Evolutionary conservation across 2,888 invertebrate genomes (phyloP).

Genomic region (Dicranocentrus wangi): DNA sequence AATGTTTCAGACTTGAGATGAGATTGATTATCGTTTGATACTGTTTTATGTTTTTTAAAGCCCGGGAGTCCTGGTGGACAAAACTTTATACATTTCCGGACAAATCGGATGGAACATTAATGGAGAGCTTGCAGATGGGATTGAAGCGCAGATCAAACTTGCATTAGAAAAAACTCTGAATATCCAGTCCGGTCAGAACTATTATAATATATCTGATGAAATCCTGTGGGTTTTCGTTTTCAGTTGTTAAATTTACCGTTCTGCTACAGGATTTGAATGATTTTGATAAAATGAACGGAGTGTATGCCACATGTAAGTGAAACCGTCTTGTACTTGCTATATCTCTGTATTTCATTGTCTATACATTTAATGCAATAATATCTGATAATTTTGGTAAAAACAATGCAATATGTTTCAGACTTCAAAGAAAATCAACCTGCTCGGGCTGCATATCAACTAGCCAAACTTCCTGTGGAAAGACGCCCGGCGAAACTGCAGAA

Average conservation of each 20-base stretch:
- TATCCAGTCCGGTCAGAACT: not conserved
- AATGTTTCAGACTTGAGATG: too few relatives aligned
- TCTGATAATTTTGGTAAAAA: too few relatives aligned
- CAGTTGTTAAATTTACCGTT: constrained; percentile 89
- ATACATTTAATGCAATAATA: too few relatives aligned
- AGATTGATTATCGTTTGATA: not conserved
- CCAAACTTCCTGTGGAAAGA: constrained; percentile 81
- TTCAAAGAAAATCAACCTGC: constrained; percentile 87
- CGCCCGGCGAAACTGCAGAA: not conserved
- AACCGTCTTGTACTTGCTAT: not conserved
- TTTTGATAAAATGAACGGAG: constrained; percentile 86
- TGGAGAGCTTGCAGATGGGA: constrained; percentile 85
- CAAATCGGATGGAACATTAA: constrained; percentile 86
- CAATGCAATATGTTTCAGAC: constrained; percentile 80
- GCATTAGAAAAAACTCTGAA: constrained; percentile 79
- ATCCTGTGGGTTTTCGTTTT: too few relatives aligned
- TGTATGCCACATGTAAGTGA: constrained; percentile 88
- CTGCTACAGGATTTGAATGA: constrained; percentile 87
- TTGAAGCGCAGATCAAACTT: constrained; percentile 83
- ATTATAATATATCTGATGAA: constrained; percentile 14
- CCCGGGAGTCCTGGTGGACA: constrained; percentile 88
- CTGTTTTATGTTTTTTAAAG: constrained; percentile 76
- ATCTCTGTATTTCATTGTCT: not conserved
- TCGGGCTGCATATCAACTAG: constrained; percentile 89
- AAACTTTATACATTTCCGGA: constrained; percentile 90